Evolutionary conservation across 2,888 invertebrate genomes (phyloP).

Genomic region (Aphrophora alni): DNA sequence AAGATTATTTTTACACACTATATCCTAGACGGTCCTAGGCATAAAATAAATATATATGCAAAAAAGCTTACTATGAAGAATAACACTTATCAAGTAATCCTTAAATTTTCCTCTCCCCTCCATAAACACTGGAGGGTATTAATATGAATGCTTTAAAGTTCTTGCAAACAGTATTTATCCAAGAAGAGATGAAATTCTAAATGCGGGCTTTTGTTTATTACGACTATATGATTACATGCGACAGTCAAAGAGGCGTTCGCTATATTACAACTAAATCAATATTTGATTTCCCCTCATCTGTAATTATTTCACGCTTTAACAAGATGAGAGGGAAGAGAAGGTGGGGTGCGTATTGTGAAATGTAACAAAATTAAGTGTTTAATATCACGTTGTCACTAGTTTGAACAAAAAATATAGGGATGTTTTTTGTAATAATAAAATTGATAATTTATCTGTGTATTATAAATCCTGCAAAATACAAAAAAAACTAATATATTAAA

Average conservation of each 20-base stretch:
- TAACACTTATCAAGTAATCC: not conserved
- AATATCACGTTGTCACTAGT: not conserved
- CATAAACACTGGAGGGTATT: not conserved
- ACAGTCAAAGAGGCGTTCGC: not conserved
- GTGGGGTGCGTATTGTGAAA: not conserved
- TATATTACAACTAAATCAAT: not conserved
- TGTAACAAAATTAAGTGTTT: not conserved
- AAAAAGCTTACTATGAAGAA: not conserved
- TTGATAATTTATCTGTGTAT: too few species aligned
- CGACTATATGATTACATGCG: not conserved
- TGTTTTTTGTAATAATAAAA: too few species aligned
- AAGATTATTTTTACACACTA: too few species aligned
- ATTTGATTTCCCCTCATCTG: not conserved
- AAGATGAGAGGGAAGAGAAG: not conserved
- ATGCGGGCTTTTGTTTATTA: conserved; percentile 3
- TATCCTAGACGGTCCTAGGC: too few species aligned
- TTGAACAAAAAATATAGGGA: too few species aligned
- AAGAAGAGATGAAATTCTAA: not conserved
- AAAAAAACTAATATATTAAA: too few species aligned
- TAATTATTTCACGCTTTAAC: not conserved
- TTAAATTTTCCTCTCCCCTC: too few species aligned
- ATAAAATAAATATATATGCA: too few species aligned
- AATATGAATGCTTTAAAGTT: not conserved
- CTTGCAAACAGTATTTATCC: not conserved
- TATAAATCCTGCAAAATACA: too few species aligned